phyloP scores from a whole-genome alignment of 2,113 vertebrate species.

The Myodes glareolus region DNA sequence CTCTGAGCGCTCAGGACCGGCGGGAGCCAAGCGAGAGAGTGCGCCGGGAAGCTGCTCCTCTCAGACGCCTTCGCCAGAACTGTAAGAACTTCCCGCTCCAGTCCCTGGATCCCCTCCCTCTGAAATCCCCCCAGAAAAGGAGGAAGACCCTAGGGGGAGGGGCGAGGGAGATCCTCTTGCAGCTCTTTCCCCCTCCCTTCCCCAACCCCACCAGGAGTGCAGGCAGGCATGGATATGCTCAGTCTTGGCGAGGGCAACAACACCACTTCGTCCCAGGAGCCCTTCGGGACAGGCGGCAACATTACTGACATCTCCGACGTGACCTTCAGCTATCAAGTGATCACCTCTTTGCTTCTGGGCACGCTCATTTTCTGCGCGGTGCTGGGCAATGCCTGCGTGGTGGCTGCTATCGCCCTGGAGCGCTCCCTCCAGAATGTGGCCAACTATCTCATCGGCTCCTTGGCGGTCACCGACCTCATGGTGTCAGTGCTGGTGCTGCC shows the following conservation, averaged over 20 bases:
- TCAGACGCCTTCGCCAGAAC: constrained; percentile 44
- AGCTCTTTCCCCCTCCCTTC: not conserved
- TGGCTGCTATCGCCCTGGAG: constrained; percentile 96
- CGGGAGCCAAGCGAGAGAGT: not conserved
- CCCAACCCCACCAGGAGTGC: not conserved
- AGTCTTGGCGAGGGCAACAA: constrained; percentile 79
- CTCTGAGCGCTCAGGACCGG: not conserved
- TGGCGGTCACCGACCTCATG: constrained; percentile 98
- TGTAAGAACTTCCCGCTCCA: constrained; percentile 73
- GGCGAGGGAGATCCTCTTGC: not conserved
- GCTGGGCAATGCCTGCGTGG: constrained; percentile 96
- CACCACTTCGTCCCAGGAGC: constrained; percentile 85
- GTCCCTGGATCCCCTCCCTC: not conserved
- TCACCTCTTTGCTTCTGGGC: constrained; percentile 93
- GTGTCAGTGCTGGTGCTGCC: constrained; percentile 98
- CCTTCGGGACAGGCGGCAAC: constrained; percentile 82
- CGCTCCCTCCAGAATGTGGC: constrained; percentile 98
- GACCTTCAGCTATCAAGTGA: constrained; percentile 93
- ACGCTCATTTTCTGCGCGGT: constrained; percentile 95
- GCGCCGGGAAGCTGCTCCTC: constrained; percentile 4
- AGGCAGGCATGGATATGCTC: constrained; percentile 71
- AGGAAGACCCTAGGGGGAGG: constrained; percentile 51
- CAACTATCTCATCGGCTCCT: constrained; percentile 98
- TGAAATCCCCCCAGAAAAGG: not conserved
- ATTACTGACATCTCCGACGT: constrained; percentile 85